Evolutionary conservation across 2,888 invertebrate species (phyloP).

Genomic region (Ophioninae sp.): DNA sequence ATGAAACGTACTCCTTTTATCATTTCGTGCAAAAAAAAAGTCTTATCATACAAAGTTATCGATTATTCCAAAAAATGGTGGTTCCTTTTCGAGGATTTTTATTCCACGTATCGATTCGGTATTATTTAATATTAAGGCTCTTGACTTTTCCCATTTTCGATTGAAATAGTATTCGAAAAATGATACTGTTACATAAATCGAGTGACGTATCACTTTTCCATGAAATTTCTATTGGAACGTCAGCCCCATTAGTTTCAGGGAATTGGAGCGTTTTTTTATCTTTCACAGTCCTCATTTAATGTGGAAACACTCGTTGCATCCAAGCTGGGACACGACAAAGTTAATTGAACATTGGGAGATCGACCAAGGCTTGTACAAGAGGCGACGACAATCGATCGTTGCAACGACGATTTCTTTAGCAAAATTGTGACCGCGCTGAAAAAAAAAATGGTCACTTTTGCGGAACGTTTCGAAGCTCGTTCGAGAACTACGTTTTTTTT

Average conservation of each 20-base stretch:
- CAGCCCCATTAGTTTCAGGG: neutral
- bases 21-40: neutral
- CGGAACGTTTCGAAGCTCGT: conserved; percentile 50
- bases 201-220: neutral
- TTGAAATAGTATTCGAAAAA: neutral
- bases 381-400: conserved; percentile 56
- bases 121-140: neutral
- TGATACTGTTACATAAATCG: neutral
- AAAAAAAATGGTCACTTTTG: conserved; percentile 16
- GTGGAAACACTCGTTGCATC: neutral
- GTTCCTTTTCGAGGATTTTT: neutral
- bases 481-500: neutral
- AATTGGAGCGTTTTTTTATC: neutral
- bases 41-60: neutral
- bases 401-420: conserved; percentile 19
- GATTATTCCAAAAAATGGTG: neutral
- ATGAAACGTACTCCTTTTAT: neutral
- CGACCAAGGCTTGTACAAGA: conserved; percentile 30
- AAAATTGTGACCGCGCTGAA: conserved; percentile 18
- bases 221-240: neutral
- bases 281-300: neutral
- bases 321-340: conserved; percentile 14
- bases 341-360: conserved; percentile 32
- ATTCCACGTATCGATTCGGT: neutral
- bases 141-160: neutral